A percentile compares a stretch with the other conserved stretches of the same genome.
Evolutionary conservation across 2,113 vertebrate genomes (phyloP).

Genomic region (Tragelaphus scriptus): DNA sequence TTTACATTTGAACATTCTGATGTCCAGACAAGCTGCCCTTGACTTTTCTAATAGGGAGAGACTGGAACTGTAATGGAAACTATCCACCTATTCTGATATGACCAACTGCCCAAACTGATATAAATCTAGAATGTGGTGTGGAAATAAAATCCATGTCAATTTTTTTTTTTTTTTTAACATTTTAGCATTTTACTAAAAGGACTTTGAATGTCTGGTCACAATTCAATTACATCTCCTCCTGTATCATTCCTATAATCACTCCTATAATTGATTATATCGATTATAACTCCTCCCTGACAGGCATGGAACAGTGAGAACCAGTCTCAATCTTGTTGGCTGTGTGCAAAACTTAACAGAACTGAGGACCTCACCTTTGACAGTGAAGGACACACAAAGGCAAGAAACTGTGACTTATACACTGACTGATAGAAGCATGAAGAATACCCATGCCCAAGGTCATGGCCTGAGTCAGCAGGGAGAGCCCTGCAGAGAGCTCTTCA

Average conservation of each 20-base stretch:
- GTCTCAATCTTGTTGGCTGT: neutral
- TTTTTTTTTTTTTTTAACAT: neutral
- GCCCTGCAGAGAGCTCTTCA: neutral
- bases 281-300: too few relatives aligned
- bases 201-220: neutral
- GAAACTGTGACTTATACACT: neutral
- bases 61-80: neutral
- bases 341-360: neutral
- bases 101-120: neutral
- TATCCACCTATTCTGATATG: neutral
- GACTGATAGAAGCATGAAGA: neutral
- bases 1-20: neutral
- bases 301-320: neutral
- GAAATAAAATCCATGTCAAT: neutral
- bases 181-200: neutral
- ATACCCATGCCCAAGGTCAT: neutral
- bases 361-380: neutral
- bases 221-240: too few relatives aligned
- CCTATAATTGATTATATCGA: too few relatives aligned
- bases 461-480: neutral
- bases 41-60: neutral
- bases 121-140: neutral
- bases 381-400: neutral
- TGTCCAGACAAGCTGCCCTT: too few relatives aligned
- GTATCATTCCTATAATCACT: too few relatives aligned